Base-by-base conservation (phyloP, 1,140 invertebrate species). In the Bradysia coprophila region DNA sequence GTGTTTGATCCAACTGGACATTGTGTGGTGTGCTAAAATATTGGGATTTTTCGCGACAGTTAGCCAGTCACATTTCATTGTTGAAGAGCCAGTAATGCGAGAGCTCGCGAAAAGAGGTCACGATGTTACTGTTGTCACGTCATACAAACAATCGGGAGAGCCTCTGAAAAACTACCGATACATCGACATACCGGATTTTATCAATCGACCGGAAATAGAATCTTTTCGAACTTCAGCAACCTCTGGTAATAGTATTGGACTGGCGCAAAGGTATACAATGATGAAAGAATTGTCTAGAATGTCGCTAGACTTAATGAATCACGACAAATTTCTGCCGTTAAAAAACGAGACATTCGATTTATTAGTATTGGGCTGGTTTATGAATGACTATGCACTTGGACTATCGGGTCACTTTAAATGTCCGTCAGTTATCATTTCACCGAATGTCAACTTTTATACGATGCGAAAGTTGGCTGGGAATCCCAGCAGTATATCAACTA, bases 291-390 rank as follows among this genome's bases (percentile, higher is more conserved):
- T 11, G 3, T 4, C 11, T 34, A 13, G 18, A 4, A 13, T 13
- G 18, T 34, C 32, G 13, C n/a, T 3, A 15, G 5, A 15, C 3
- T 3, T 34, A 34, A 34, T 34, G 13, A 34, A 34, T 15, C 32
- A 34, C 18, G 32, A 34, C n/a, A 15, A 13, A 2, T 2, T 40
- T 3, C 4, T 24, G n/a, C 23, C 1, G 4, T n/a, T 40, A 1
- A 23, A 24, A 22, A 41, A 41, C 11, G 21, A 43, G n/a, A 11
- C 16, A n/a, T 43, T 43, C 28, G 41, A 43, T 37, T 21, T 43
- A 11, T 5, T 43, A 16, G 18, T 43, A 1, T 9, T 37, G 22
- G 41, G 34, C 16, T 37, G 21, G 19, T 37, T 15, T 38, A 9
- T 37, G 6, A 37, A 36, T 19, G 34, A 43, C 11, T 37, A 18